Evolutionary conservation across 2,797 vertebrate genomes (phyloP).

Genomic region (Coendou prehensilis): DNA sequence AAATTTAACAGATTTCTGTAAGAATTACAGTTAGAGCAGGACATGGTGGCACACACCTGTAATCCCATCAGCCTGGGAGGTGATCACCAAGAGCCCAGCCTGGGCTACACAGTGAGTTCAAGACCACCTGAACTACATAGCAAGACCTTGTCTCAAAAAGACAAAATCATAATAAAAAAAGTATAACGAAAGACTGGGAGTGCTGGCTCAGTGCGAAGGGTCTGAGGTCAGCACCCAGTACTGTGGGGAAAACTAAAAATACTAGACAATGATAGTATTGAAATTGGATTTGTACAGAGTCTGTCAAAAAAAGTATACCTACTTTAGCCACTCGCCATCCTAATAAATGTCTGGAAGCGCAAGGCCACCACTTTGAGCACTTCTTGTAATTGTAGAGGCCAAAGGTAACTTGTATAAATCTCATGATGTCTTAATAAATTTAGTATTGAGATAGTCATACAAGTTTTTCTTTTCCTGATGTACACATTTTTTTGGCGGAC

Average conservation of each 20-base stretch:
- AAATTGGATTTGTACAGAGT: slow-evolving; percentile 41
- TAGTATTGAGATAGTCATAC: neutral
- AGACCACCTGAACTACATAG: neutral
- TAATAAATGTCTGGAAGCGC: neutral
- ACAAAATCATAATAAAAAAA: neutral
- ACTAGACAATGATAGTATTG: slow-evolving; percentile 31
- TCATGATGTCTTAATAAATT: neutral
- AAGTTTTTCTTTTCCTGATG: neutral
- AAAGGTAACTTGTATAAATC: neutral
- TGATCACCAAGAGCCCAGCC: neutral
- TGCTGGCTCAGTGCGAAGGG: neutral
- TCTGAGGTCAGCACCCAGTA: neutral
- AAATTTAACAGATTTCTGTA: slow-evolving; percentile 2
- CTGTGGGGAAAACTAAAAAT: neutral
- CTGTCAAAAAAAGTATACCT: neutral
- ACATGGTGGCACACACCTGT: neutral
- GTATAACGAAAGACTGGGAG: neutral
- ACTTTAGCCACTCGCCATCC: neutral
- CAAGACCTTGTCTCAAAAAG: neutral
- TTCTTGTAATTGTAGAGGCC: neutral
- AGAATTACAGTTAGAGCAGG: slow-evolving; percentile 19
- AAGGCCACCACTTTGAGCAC: neutral
- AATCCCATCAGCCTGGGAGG: neutral
- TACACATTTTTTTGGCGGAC: neutral
- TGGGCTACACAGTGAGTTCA: too few relatives aligned